Base-by-base conservation (phyloP, 2,113 vertebrate genomes). In the Cyphomyrus plagiostoma region DNA sequence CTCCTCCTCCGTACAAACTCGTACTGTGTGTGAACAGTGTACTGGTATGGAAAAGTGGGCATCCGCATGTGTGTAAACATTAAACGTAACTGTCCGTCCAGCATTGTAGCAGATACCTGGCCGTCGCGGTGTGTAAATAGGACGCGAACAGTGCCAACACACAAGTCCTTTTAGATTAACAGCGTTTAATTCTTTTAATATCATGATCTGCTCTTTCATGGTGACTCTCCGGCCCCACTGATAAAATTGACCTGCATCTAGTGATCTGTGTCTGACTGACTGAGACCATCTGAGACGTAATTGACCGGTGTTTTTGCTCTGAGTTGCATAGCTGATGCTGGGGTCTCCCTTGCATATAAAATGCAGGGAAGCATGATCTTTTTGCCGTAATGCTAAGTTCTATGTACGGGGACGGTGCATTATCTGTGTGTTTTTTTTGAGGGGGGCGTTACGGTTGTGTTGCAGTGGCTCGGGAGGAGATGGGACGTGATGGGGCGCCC, bases 391-490 rank as follows among this genome's bases (percentile, higher is more conserved):
- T 42, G 48, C 23, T 45, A 1, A 45, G 10, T 49, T 30, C 50
- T 35, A 13, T 52, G 49, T 49, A 80, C 21, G 45, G 49, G 13
- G 26, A 30, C 21, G 49, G 49, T 35, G 49, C n/a, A 35, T 52
- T 86, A 13, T 86, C 26, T 26, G 9, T 4, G 13, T 21, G 9
- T 70, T 86, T 53, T 86, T 86, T 52, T 49, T 10, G 35, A 35
- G 42, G 42, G 42, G 30, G 49, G 13, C 11, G 49, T 53, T 88
- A 21, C 87, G 9, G 30, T 35, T 17, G 39, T 53, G 49, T 53
- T 56, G 77, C 80, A 87, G 30, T 42, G 42, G 21, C 89, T 88
- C 88, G 74, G 91, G 49, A 26, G 26, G 49, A 30, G 17, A 17
- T 35, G 35, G 74, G 74, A 80, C 39, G 74, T 19, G 35, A 42